These are phyloP conservation scores for Caenorhabditis japonica DNA, from an alignment of 2,888 invertebrate species.

Conservation along the genomic window DNA sequence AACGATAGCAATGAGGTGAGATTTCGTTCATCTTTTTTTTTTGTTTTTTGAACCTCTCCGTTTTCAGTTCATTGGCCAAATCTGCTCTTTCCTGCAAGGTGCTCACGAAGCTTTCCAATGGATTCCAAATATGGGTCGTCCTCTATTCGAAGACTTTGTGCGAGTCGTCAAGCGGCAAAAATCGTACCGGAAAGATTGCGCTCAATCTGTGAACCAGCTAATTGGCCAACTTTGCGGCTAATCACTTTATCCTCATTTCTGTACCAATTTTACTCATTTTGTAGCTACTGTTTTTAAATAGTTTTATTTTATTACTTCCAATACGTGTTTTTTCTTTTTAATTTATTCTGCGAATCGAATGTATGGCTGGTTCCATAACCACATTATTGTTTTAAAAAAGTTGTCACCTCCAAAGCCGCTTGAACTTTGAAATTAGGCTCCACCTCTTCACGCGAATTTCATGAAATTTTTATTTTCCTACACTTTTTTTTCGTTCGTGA, in stretches of 20 bases:
- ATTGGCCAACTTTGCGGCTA: slow-evolving; percentile 12
- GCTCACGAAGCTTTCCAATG: slow-evolving; percentile 44
- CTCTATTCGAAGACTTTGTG: slow-evolving; percentile 46
- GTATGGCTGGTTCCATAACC: slow-evolving; percentile 37
- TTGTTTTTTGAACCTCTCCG: background rate
- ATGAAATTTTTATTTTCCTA: background rate
- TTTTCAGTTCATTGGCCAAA: slow-evolving; percentile 11
- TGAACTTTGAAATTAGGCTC: too few species aligned
- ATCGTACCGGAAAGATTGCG: slow-evolving; percentile 35
- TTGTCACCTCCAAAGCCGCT: too few species aligned
- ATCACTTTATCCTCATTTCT: slow-evolving; percentile 3
- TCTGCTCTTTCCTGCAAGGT: slow-evolving; percentile 16
- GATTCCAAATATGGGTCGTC: slow-evolving; percentile 32
- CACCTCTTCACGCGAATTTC: slow-evolving; percentile 6
- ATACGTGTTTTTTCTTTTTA: slow-evolving; percentile 6
- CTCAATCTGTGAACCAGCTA: slow-evolving; percentile 12
- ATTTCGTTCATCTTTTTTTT: background rate
- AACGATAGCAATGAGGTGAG: slow-evolving; percentile 27
- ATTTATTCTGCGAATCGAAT: background rate
- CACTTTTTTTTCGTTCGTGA: background rate
- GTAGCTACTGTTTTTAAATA: background rate
- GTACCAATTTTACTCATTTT: background rate
- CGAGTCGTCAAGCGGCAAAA: slow-evolving; percentile 49
- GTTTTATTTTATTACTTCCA: background rate
- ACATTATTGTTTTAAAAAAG: slow-evolving; percentile 1